Evolutionary conservation across 2,888 invertebrate genomes (phyloP), one percentile per base, ranked within the genome.

Genomic region (Eurytoma californica): DNA sequence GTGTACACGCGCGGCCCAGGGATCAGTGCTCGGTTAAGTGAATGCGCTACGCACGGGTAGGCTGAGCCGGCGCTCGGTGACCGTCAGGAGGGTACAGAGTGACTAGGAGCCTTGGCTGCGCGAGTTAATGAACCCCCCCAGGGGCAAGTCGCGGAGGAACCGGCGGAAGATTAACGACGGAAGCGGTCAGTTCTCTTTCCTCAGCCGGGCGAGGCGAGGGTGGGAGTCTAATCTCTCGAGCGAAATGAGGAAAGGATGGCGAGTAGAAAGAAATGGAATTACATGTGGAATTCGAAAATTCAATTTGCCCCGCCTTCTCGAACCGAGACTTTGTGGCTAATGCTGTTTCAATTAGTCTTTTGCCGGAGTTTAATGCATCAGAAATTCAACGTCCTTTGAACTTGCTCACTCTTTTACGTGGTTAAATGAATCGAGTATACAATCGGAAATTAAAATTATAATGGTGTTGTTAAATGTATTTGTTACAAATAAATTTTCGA

Each of bases 81-180:
- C 14, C 49, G 55, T 14, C 53, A 3, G 18, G 3, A 9, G 30
- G 18, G 20, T 69, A 61, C 14, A 9, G 39, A 39, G 39, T 39
- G 14, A 16, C 30, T 66, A 3, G 24, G 69, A 16, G 51, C 30
- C 30, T 39, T 14, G 57, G 20, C 58, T 16, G 47, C 63, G 68
- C 39, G 39, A 79, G 83, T 82, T 85, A 85, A 86, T 84, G 84
- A 86, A 83, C 84, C 75, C 83, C 83, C 80, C 58, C 73, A 39
- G 80, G 82, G 80, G 79, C 18, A 49, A 55, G 55, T 39, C 63
- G 77, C 16, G 60, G 14, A 58, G 20, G 61, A 61, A 28, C 58
- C n/a, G 60, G 70, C 68, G 16, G 82, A 85, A 86, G 85, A 86
- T 86, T 84, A 85, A 86, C 85, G 85, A 84, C 75, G 82, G 63